Percentiles rank a stretch among this genome's conserved stretches.
These are phyloP conservation scores for Hippocampus kuda DNA, from an alignment of 2,797 vertebrate species.

Conservation along the genomic window DNA sequence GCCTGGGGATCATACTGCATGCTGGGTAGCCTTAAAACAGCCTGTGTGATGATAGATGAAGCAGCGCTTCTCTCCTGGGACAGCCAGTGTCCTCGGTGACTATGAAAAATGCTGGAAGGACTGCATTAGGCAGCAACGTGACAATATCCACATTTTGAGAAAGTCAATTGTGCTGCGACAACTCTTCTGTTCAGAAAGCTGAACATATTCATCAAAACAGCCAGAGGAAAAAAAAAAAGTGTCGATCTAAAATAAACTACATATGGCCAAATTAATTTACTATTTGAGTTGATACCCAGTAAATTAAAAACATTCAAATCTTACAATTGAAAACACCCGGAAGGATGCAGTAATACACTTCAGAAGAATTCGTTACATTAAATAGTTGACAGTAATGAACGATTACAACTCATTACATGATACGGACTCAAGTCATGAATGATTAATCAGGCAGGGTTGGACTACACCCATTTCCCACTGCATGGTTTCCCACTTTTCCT, in stretches of 20 bases:
- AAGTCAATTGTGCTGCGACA: neutral
- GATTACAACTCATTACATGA: neutral
- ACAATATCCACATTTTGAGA: constrained; percentile 4
- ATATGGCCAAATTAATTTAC: neutral
- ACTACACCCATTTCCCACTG: neutral
- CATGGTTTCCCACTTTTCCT: neutral
- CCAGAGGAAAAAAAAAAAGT: neutral
- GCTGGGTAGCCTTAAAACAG: constrained; percentile 42
- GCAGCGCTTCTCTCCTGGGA: constrained; percentile 43
- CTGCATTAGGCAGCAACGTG: neutral
- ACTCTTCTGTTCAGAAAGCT: neutral
- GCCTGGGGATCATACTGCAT: constrained; percentile 37
- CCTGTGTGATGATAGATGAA: constrained; percentile 53
- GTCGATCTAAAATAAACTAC: constrained; percentile 7
- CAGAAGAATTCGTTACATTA: neutral
- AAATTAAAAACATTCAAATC: no score
- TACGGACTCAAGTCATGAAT: neutral
- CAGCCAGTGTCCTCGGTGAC: constrained; percentile 40
- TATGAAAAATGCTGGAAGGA: neutral
- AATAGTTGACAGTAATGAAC: neutral
- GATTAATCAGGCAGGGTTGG: neutral
- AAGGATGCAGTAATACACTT: neutral
- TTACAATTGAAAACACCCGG: neutral
- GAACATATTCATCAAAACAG: neutral
- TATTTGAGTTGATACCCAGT: neutral